A percentile compares a stretch with the other conserved stretches of the same genome.
Evolutionary conservation across 2,888 invertebrate genomes (phyloP).

Genomic region (Catocala sponsa): DNA sequence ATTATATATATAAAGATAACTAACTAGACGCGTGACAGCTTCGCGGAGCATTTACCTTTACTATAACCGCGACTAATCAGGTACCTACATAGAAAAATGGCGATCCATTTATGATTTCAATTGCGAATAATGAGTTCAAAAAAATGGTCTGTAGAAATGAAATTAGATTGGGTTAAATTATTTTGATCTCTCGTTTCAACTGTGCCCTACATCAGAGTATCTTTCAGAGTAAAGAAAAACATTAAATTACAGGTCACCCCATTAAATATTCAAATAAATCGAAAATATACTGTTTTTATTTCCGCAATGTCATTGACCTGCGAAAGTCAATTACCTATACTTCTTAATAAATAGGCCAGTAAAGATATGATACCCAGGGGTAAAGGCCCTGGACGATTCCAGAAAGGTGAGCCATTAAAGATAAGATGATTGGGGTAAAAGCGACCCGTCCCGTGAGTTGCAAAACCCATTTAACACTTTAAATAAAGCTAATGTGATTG

Average conservation of each 20-base stretch:
- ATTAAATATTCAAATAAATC: conserved; percentile 13
- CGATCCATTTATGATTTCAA: no score
- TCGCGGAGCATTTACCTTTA: no score
- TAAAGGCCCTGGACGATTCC: conserved; percentile 14
- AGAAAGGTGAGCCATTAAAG: conserved; percentile 16
- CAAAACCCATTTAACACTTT: conserved; percentile 21
- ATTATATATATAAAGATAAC: no score
- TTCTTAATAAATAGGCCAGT: conserved; percentile 46
- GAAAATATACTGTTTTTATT: conserved; percentile 8
- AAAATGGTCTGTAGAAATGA: no score
- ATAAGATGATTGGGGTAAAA: conserved; percentile 12
- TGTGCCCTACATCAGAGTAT: conserved; percentile 11
- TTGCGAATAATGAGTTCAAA: no score
- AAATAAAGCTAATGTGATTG: conserved; percentile 10
- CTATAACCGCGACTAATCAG: no score
- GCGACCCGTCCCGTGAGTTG: conserved; percentile 7
- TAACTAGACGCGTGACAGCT: no score
- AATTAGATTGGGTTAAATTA: background rate
- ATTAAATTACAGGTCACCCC: conserved; percentile 9
- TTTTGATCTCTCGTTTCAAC: background rate
- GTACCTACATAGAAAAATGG: no score
- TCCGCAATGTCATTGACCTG: conserved; percentile 45
- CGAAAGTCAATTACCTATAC: conserved; percentile 49
- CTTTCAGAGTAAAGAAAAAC: conserved; percentile 8
- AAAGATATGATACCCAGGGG: conserved; percentile 45